Conservation (phyloP, 35 echinoderm and acorn worm species). For the Lytechinus variegatus region DNA sequence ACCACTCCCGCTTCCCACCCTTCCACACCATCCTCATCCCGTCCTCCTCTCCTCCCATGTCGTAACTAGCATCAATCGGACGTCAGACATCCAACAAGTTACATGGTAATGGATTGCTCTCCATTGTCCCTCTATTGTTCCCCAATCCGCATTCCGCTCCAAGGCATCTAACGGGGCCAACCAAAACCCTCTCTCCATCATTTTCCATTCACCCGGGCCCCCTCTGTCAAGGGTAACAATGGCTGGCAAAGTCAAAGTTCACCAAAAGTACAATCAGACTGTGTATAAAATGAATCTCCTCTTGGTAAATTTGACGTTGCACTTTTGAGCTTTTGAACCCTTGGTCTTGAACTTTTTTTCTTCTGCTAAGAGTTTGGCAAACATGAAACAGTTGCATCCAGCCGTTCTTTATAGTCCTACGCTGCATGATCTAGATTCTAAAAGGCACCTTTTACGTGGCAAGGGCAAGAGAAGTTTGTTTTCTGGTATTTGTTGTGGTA, state of each 20-base stretch:
- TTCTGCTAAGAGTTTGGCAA: neutral
- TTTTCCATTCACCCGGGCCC: neutral
- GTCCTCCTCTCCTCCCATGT: neutral
- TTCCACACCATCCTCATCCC: neutral
- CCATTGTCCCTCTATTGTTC: neutral
- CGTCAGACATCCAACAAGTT: conserved; percentile 44
- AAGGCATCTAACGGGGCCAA: neutral
- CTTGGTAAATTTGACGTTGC: conserved; percentile 15
- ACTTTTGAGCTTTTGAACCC: conserved; percentile 40
- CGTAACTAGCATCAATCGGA: neutral
- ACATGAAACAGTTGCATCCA: conserved; percentile 22
- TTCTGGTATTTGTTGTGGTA: neutral
- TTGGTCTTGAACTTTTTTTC: conserved; percentile 36
- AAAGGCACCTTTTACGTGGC: neutral
- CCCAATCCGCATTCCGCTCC: conserved; percentile 10
- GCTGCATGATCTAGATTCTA: neutral
- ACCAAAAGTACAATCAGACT: conserved; percentile 33
- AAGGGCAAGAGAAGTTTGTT: neutral
- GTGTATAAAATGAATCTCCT: conserved; percentile 31
- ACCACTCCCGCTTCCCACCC: neutral
- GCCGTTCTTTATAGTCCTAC: neutral
- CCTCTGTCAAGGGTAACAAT: conserved; percentile 22
- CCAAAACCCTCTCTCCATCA: conserved; percentile 13
- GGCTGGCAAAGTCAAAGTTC: conserved; percentile 21
- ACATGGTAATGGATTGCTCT: conserved; percentile 34